Evolutionary conservation across 2,797 vertebrate species (phyloP), one percentile per base, ranked within the genome.

Genomic region (Periophthalmus magnuspinnatus): DNA sequence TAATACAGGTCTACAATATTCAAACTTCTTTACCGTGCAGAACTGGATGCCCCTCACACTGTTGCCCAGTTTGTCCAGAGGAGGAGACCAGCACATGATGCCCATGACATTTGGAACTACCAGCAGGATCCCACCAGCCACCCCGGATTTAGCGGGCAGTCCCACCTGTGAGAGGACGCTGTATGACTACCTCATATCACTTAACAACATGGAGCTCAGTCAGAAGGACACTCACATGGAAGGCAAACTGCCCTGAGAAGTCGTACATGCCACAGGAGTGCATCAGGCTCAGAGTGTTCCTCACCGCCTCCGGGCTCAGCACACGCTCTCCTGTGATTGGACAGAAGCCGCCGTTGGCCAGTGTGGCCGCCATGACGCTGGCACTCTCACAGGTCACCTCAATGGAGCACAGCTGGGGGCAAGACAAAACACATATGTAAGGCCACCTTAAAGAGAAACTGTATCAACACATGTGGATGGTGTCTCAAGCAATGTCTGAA

Each of bases 191-290:
- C 33, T n/a, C 32, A 19, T 19, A 5, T 36, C 32, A 4, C 58
- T 32, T 5, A 57, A 57, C 14, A 57, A 5, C 33, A 8, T 58
- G 28, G 6, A 57, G 11, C 8, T 22, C 33, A 36, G 16, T 8
- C 7, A 36, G 33, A 58, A 34, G 4, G 17, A 34, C 14, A 92
- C 94, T 98, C 82, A 99, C 97, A 21, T 99, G 97, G 89, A 99
- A 99, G 54, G 97, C 97, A 84, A 99, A 99, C 91, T 99, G 97
- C 64, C 97, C 97, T 0, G 97, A 99, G 67, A 99, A 99, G 91
- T 99, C 97, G 72, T 99, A 99, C 97, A 99, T 99, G 93, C 97
- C 97, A 68, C 97, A 99, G 81, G 97, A 99, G 85, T 99, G 97
- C 97, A 99, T 99, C 82, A 99, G 93, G 71, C 97, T 99, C 84